phyloP scores from a whole-genome alignment of 2,797 vertebrate species.

The Anguilla marmorata region DNA sequence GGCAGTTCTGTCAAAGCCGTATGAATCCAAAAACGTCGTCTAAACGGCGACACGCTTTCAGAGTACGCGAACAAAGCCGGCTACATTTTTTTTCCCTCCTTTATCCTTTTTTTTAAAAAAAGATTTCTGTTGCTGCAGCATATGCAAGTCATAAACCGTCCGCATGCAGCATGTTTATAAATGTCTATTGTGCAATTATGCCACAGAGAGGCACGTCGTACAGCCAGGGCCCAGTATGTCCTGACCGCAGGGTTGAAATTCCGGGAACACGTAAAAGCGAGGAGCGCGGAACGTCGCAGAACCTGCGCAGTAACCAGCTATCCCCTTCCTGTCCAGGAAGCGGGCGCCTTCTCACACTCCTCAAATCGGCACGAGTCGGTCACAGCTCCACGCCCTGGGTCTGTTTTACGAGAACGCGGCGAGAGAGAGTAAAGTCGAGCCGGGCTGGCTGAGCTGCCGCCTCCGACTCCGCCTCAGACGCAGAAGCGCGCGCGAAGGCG shows the following conservation, averaged over 20 bases:
- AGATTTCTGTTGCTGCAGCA: slow-evolving; percentile 33
- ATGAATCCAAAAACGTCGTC: slow-evolving; percentile 35
- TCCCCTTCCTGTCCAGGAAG: neutral
- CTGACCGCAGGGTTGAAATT: neutral
- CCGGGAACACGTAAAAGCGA: neutral
- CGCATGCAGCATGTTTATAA: slow-evolving; percentile 39
- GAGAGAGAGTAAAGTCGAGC: neutral
- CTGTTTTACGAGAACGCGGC: neutral
- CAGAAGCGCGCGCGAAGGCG: too few relatives aligned
- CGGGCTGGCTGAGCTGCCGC: too few relatives aligned
- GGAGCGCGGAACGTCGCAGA: neutral
- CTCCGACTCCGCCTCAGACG: neutral
- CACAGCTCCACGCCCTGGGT: neutral
- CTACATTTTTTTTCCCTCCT: neutral
- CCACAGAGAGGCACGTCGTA: slow-evolving; percentile 25
- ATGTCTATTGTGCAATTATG: slow-evolving; percentile 45
- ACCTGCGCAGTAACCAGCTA: neutral
- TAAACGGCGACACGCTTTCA: slow-evolving; percentile 33
- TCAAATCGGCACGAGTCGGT: neutral
- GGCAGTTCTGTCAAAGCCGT: slow-evolving; percentile 54
- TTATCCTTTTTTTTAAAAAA: neutral
- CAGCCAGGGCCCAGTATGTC: neutral
- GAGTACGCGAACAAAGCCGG: slow-evolving; percentile 23
- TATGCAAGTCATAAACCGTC: slow-evolving; percentile 32
- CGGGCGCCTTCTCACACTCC: neutral